Evolutionary conservation across 2,888 invertebrate species (phyloP), one percentile per base, ranked within the genome.

Genomic region (Silvanus unidentatus): DNA sequence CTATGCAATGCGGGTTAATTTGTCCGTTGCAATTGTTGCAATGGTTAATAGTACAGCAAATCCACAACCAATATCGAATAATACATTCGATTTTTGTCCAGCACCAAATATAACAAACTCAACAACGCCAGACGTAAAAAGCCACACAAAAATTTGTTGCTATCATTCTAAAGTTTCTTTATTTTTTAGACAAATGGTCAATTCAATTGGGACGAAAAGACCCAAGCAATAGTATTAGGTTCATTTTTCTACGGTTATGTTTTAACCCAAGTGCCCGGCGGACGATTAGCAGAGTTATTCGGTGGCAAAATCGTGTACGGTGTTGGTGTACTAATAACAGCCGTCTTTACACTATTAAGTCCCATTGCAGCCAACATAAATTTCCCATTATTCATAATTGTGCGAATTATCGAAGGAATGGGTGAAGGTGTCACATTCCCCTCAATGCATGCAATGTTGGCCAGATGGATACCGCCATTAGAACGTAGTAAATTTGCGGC

Each of bases 21-120:
- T 96, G 27, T 93, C 93, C 1, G 90, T 96, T 14, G 94, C 95
- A 29, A 91, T 96, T 63, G 93, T 96, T 22, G 92, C 93, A 22
- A 97, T 96, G 96, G 88, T 90, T 32, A 89, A 89, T 67, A 77
- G 80, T 42, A 84, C 87, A 1, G 78, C 79, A 1, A 73, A 77
- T 44, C 79, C 81, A 0, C 65, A 71, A 49, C 70, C 75, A 14
- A 69, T 75, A 39, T 80, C 78, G 62, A 77, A 70, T 69, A 76
- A 78, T 16, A 75, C 77, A 2, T 67, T 75, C 45, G 84, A 86
- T 68, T 77, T 80, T 5, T 85, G 86, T 59, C 77, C 78, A 1
- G 69, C 74, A 1, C 10, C 13, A 3, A 67, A 69, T 13, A 64
- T 74, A 45, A 77, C 77, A 47, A 72, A 66, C 55, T 71, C 61